Conservation (phyloP, 2,797 vertebrate genomes). For the Galaxias olidus region DNA sequence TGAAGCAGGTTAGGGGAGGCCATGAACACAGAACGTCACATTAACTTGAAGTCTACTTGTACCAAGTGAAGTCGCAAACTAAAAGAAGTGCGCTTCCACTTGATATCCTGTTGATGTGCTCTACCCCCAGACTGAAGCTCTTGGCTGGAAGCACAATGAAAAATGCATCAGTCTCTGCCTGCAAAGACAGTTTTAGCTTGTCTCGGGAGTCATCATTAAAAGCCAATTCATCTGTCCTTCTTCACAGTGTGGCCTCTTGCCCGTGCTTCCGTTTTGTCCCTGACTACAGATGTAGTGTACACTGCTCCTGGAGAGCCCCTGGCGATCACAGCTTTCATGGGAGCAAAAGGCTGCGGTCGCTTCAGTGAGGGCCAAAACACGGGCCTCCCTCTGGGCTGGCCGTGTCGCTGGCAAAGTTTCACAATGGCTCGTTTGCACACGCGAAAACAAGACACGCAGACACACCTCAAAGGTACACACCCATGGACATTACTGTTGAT, state of each 20-base stretch:
- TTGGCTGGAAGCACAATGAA: slow-evolving; percentile 28
- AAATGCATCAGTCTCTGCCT: slow-evolving; percentile 33
- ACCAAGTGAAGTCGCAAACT: slow-evolving; percentile 7
- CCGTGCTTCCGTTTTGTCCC: slow-evolving; percentile 1
- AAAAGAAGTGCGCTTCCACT: slow-evolving; percentile 10
- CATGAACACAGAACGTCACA: slow-evolving; percentile 23
- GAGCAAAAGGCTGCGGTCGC: slow-evolving; percentile 2
- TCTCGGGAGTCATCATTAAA: slow-evolving; percentile 51
- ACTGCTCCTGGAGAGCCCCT: slow-evolving; percentile 4
- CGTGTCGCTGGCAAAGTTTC: no score
- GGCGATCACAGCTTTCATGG: slow-evolving; percentile 7
- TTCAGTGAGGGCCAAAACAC: not conserved
- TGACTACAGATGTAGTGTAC: slow-evolving; percentile 20
- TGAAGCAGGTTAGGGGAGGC: not conserved
- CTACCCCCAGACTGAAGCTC: slow-evolving; percentile 7
- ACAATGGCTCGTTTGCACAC: no score
- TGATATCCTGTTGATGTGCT: slow-evolving; percentile 1
- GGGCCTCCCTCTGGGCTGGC: not conserved
- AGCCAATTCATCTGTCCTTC: slow-evolving; percentile 47
- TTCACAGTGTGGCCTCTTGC: slow-evolving; percentile 17
- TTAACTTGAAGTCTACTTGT: slow-evolving; percentile 23
- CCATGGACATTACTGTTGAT: no score
- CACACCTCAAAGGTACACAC: no score
- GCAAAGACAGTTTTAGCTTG: slow-evolving; percentile 24
- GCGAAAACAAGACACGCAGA: no score